Evolutionary conservation across 2,797 vertebrate genomes (phyloP).

Genomic region (Adrianichthys oophorus): DNA sequence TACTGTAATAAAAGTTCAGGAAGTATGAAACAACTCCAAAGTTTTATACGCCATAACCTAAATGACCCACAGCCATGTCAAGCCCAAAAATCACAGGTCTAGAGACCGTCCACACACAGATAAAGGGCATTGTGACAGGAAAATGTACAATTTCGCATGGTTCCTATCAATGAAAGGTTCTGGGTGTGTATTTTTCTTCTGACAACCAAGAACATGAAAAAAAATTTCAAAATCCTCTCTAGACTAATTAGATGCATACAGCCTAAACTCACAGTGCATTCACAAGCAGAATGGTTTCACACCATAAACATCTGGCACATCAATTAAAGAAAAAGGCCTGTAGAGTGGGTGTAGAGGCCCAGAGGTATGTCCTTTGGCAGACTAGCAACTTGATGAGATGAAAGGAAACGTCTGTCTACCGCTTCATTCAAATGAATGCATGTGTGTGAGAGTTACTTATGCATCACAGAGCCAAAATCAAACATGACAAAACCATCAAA

Average conservation of each 20-base stretch:
- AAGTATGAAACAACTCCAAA: neutral
- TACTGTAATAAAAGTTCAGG: no score
- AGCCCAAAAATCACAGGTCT: conserved; percentile 11
- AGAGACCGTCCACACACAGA: neutral
- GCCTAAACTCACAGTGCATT: neutral
- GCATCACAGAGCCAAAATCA: no score
- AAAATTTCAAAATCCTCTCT: neutral
- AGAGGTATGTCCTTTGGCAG: conserved; percentile 41
- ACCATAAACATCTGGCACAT: neutral
- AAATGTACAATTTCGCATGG: neutral
- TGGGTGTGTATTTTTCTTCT: neutral
- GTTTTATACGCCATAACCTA: conserved; percentile 1
- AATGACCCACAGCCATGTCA: neutral
- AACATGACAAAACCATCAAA: no score
- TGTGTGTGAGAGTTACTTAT: no score
- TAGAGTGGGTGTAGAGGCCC: conserved; percentile 18
- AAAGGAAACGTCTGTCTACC: neutral
- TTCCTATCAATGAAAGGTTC: neutral
- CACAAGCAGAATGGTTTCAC: neutral
- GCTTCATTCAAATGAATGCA: conserved; percentile 7
- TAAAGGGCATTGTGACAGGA: conserved; percentile 1
- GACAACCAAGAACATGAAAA: neutral
- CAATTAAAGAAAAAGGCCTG: conserved; percentile 10
- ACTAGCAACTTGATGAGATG: conserved; percentile 20
- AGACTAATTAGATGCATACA: neutral